A percentile compares a stretch with the other conserved stretches of the same genome.
phyloP scores from a whole-genome alignment of 2,113 vertebrate species.

The Oriolus oriolus region DNA sequence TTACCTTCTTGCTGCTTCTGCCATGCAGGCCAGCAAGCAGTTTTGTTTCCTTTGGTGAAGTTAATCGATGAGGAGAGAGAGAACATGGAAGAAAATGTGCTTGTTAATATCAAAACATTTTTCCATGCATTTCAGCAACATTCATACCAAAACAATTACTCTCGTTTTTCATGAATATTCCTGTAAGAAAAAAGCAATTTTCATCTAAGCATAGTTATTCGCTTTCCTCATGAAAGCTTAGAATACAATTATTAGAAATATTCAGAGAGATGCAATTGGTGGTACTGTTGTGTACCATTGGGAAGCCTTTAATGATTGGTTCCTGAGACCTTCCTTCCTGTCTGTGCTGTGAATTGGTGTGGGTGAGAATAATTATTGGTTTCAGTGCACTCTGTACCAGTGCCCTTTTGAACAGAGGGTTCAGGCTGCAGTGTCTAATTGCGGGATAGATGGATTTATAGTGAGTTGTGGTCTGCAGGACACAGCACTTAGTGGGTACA shows the following conservation, averaged over 20 bases:
- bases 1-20: background rate
- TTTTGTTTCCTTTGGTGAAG: background rate
- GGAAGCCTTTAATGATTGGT: background rate
- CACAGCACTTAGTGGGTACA: background rate
- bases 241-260: background rate
- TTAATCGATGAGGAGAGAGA: background rate
- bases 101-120: background rate
- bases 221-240: background rate
- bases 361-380: background rate
- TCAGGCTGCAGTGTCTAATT: slow-evolving; percentile 7
- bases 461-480: background rate
- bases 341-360: background rate
- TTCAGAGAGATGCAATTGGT: background rate
- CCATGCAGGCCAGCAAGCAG: background rate
- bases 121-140: background rate
- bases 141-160: background rate
- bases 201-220: background rate
- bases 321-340: background rate
- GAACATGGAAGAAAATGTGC: background rate
- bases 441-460: background rate
- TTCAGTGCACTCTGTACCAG: background rate
- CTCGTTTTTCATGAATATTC: background rate
- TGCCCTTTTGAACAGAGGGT: background rate
- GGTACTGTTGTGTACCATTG: background rate
- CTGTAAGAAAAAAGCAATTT: background rate